These are phyloP conservation scores for Pseudoatta argentina DNA, from an alignment of 1,140 invertebrate species.

Conservation along the genomic window DNA sequence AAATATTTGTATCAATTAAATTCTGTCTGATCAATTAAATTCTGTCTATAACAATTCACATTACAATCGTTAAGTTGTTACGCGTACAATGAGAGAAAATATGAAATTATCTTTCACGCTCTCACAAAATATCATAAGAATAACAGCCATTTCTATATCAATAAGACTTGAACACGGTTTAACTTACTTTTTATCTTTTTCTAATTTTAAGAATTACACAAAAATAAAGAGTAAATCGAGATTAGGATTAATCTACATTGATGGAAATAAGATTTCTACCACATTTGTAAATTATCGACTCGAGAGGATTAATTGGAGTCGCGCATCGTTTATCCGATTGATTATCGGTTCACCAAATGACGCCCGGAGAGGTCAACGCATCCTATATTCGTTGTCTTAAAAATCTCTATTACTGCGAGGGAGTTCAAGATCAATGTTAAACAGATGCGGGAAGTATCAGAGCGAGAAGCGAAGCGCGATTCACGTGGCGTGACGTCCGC, in stretches of 20 bases:
- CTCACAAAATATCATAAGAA: not conserved
- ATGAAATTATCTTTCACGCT: not conserved
- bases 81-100: not conserved
- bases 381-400: not conserved
- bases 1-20: too few relatives aligned
- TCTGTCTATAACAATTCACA: too few relatives aligned
- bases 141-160: not conserved
- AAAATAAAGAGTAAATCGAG: too few relatives aligned
- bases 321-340: too few relatives aligned
- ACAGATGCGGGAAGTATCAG: constrained; percentile 23
- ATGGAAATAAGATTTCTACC: not conserved
- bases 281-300: not conserved
- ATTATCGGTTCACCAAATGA: not conserved
- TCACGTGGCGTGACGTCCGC: constrained; percentile 28
- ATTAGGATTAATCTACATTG: too few relatives aligned
- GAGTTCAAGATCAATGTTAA: constrained; percentile 51
- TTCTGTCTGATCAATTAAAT: too few relatives aligned
- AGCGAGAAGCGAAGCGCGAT: constrained; percentile 44
- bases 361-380: not conserved
- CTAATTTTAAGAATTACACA: too few relatives aligned
- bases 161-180: too few relatives aligned
- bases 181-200: too few relatives aligned
- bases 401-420: constrained; percentile 6
- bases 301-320: not conserved
- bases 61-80: not conserved